These are phyloP conservation scores for Acrocyrtus sp. DNA, from an alignment of 2,888 invertebrate genomes.

Conservation along the genomic window DNA sequence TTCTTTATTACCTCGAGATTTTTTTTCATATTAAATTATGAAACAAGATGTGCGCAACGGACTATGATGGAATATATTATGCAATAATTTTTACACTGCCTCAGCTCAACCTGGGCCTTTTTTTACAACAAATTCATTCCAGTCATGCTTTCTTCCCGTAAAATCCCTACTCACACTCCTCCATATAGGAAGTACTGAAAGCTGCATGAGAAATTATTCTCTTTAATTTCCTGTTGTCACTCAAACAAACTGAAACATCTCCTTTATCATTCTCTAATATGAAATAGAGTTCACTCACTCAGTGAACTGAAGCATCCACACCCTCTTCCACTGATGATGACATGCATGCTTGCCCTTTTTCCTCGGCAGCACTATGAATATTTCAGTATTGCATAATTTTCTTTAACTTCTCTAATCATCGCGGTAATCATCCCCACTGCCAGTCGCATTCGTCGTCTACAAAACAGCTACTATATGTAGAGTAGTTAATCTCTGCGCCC, in stretches of 20 bases:
- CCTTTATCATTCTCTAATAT: conserved; percentile 6
- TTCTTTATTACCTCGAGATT: neutral
- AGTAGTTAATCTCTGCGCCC: too few relatives aligned
- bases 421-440: too few relatives aligned
- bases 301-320: conserved; percentile 14
- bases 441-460: too few relatives aligned
- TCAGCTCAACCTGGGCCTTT: neutral
- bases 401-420: too few relatives aligned
- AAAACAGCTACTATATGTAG: too few relatives aligned
- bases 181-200: too few relatives aligned
- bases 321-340: conserved; percentile 30
- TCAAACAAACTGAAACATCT: conserved; percentile 26
- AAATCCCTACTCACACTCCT: too few relatives aligned
- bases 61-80: neutral
- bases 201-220: conserved; percentile 13
- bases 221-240: conserved; percentile 49
- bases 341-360: conserved; percentile 12
- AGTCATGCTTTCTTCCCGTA: conserved; percentile 12
- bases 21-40: too few relatives aligned
- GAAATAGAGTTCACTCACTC: too few relatives aligned
- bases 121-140: neutral
- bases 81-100: too few relatives aligned
- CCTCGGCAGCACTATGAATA: neutral
- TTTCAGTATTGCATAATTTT: neutral
- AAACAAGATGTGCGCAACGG: neutral